A percentile compares a stretch with the other conserved stretches of the same genome.
phyloP scores from a whole-genome alignment of 2,888 invertebrate genomes.

The Drosophila anomelani region DNA sequence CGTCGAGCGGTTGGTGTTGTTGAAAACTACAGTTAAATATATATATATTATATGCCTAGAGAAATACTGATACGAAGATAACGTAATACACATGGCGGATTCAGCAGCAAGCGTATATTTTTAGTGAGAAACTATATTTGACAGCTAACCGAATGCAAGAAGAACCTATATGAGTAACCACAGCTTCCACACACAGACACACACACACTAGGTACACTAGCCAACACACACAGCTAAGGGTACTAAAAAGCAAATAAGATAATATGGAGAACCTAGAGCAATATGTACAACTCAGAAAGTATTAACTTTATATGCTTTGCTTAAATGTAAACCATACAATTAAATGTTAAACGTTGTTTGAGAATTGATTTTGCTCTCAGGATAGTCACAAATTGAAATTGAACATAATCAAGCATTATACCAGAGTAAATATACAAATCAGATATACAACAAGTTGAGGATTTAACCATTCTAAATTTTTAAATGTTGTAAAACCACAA shows the following conservation, averaged over 20 bases:
- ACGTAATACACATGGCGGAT: slow-evolving; percentile 35
- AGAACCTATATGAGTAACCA: slow-evolving; percentile 37
- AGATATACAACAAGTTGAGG: slow-evolving; percentile 26
- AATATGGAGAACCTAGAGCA: slow-evolving; percentile 56
- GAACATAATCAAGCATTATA: slow-evolving; percentile 46
- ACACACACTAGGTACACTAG: not conserved
- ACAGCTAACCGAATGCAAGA: slow-evolving; percentile 40
- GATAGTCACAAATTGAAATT: slow-evolving; percentile 43
- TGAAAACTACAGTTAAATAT: slow-evolving; percentile 65
- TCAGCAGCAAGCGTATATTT: slow-evolving; percentile 59
- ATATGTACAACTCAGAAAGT: slow-evolving; percentile 58
- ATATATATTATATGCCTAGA: slow-evolving; percentile 44
- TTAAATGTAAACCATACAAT: slow-evolving; percentile 43
- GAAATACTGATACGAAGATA: slow-evolving; percentile 37
- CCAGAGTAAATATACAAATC: slow-evolving; percentile 22
- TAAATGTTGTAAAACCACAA: slow-evolving; percentile 21
- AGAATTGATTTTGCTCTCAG: slow-evolving; percentile 45
- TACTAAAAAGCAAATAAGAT: slow-evolving; percentile 37
- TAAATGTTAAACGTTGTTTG: slow-evolving; percentile 59
- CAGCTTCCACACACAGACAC: slow-evolving; percentile 41
- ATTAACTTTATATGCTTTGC: slow-evolving; percentile 59
- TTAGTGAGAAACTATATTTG: slow-evolving; percentile 62
- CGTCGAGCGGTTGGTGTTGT: slow-evolving; percentile 62
- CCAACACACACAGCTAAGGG: slow-evolving; percentile 48
- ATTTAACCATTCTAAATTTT: slow-evolving; percentile 9